phyloP scores from a whole-genome alignment of 2,797 vertebrate genomes.

The Acipenser oxyrinchus region DNA sequence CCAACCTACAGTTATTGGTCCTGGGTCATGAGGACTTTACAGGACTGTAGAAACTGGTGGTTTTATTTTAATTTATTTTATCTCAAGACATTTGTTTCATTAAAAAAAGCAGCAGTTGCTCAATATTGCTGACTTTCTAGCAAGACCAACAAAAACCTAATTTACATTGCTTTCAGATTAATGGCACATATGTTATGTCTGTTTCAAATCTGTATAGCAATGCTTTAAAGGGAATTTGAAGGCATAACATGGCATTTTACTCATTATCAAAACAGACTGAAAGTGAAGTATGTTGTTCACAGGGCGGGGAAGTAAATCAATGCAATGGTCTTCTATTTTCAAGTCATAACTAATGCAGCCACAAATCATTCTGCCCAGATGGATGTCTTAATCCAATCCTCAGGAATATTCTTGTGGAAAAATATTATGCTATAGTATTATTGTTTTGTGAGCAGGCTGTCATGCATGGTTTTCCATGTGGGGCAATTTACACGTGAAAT shows the following conservation, averaged over 20 bases:
- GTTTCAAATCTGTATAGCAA: constrained; percentile 56
- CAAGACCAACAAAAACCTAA: constrained; percentile 65
- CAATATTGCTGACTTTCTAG: constrained; percentile 61
- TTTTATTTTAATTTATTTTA: not conserved
- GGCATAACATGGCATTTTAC: not conserved
- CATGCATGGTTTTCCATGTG: no score
- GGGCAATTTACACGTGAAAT: no score
- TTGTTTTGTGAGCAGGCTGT: no score
- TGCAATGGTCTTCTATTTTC: not conserved
- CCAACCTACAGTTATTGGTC: no score
- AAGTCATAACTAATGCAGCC: not conserved
- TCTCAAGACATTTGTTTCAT: not conserved
- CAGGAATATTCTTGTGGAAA: not conserved
- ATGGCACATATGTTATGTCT: constrained; percentile 68
- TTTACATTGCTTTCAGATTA: constrained; percentile 69
- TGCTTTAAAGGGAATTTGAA: not conserved
- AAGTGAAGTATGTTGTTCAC: not conserved
- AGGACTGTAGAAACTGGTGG: no score
- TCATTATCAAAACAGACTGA: not conserved
- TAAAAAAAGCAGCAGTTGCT: not conserved
- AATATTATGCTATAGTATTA: no score
- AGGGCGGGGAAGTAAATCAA: not conserved
- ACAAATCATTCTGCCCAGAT: not conserved
- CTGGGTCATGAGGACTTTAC: no score
- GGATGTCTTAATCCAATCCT: not conserved